Conservation (phyloP, 2,888 invertebrate species). For the Thecophora atra region DNA sequence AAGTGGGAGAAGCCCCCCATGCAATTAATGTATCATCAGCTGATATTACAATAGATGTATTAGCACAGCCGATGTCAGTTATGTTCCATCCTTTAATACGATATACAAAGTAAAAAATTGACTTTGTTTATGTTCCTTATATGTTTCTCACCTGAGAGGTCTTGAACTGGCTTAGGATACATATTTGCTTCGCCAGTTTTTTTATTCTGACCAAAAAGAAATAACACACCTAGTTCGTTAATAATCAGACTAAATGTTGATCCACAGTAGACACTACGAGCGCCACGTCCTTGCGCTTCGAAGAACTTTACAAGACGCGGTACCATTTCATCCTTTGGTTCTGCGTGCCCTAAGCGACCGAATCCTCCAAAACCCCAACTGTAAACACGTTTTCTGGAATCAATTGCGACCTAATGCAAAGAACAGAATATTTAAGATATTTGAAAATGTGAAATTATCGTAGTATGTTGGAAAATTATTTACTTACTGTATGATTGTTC, state of each 20-base stretch:
- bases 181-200: conserved; percentile 94
- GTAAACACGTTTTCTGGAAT: conserved; percentile 87
- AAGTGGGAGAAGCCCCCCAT: conserved; percentile 95
- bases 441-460: neutral
- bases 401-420: conserved; percentile 76
- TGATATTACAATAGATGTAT: conserved; percentile 84
- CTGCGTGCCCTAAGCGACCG: conserved; percentile 91
- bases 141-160: conserved; percentile 74
- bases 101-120: neutral
- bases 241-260: conserved; percentile 87
- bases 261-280: conserved; percentile 83
- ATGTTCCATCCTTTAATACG: conserved; percentile 82
- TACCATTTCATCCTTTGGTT: conserved; percentile 90
- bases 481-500: conserved; percentile 84
- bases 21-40: conserved; percentile 91
- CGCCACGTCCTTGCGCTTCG: conserved; percentile 85
- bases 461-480: neutral
- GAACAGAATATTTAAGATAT: neutral
- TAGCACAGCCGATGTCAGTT: conserved; percentile 82
- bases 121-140: neutral
- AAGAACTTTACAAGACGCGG: conserved; percentile 88
- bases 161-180: conserved; percentile 95
- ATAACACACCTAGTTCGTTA: conserved; percentile 78
- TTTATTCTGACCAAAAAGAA: conserved; percentile 91
- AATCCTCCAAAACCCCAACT: conserved; percentile 98